Evolutionary conservation across 2,113 vertebrate species (phyloP), one percentile per base, ranked within the genome.

Genomic region (Procapra przewalskii): DNA sequence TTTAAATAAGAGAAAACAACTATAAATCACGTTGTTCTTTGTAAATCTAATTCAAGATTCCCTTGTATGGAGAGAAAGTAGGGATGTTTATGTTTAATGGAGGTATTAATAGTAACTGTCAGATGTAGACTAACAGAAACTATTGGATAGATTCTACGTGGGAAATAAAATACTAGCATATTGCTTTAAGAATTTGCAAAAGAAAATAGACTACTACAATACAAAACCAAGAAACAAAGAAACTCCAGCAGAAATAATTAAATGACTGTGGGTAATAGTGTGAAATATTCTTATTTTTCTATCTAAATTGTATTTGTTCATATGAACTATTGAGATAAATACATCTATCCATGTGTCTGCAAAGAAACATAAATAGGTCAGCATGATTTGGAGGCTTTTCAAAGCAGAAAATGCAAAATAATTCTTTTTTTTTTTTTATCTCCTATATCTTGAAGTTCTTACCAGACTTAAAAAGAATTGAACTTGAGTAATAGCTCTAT

Each of bases 401-500:
- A 98, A 98, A 98, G 96, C 96, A 98, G 82, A 64, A 97, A 98
- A 98, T 98, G 98, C 96, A 98, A 98, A 98, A 84, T 90, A 98
- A 98, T 98, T 98, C 87, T 97, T 98, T 98, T 94, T 97, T 36
- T 67, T 67, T 71, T 43, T 75, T 75, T 6, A 96, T 97, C 95
- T 94, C 97, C 97, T 98, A 95, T 98, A 98, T 98, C 97, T 98
- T 98, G 86, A n/a, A 80, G 96, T 98, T 98, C 97, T 99, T 98
- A 98, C 94, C 52, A 98, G 90, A 90, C 96, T 98, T 98, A 97
- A 96, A 98, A 98, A 98, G 98, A 98, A 99, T 99, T 98, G 99
- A 99, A 99, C 99, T 99, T 99, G 99, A 99, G 99, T 99, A 99
- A 99, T 99, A 99, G 99, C 98, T 99, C 99, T 99, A 99, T 99